Conservation (phyloP, 1,140 invertebrate species). For the Anoplophora glabripennis region DNA sequence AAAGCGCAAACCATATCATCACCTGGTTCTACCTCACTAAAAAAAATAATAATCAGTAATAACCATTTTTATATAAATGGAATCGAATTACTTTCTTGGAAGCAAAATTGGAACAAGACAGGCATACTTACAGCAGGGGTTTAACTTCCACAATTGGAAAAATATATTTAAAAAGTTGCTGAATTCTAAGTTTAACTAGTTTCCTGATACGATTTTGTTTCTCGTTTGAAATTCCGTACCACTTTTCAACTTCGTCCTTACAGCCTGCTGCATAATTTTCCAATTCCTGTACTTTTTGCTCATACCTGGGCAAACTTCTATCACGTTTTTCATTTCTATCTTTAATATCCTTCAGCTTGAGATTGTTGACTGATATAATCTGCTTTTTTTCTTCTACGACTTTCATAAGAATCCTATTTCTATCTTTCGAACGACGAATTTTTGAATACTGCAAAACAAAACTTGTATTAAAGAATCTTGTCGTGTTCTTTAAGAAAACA, state of each 20-base stretch:
- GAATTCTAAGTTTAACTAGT: conserved; percentile 59
- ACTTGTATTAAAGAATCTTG: no score
- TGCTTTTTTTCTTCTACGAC: conserved; percentile 63
- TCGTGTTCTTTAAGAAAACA: no score
- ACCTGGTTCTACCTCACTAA: conserved; percentile 55
- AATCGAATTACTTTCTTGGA: not conserved
- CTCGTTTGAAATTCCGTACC: conserved; percentile 54
- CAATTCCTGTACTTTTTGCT: conserved; percentile 61
- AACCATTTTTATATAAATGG: conserved; percentile 2
- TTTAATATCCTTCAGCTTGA: conserved; percentile 54
- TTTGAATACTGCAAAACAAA: conserved; percentile 54
- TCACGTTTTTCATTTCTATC: conserved; percentile 57
- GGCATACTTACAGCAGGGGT: conserved; percentile 52
- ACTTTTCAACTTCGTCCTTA: conserved; percentile 54
- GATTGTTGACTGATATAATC: conserved; percentile 56
- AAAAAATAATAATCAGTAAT: conserved; percentile 34
- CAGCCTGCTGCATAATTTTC: conserved; percentile 57
- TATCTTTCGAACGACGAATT: conserved; percentile 62
- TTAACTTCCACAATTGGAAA: conserved; percentile 68
- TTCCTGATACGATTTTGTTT: conserved; percentile 60
- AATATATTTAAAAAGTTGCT: conserved; percentile 71
- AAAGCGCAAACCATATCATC: conserved; percentile 68
- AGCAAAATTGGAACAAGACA: conserved; percentile 13
- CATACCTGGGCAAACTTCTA: conserved; percentile 60
- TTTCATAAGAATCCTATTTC: conserved; percentile 59